Conservation (phyloP, 2,113 vertebrate genomes). For the Pedionomus torquatus region DNA sequence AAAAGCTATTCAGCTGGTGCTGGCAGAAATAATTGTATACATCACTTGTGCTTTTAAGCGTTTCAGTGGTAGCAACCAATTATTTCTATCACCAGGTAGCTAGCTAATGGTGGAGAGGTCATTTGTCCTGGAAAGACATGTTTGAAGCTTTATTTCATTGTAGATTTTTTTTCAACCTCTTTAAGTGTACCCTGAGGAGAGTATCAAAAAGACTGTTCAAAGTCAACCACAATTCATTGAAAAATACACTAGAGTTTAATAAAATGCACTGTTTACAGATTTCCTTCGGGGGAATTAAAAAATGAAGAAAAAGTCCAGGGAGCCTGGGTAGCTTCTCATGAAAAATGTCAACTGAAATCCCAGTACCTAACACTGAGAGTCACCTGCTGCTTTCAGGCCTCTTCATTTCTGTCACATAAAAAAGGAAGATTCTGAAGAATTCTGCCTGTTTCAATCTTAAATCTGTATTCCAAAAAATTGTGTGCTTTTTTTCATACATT, state of each 20-base stretch:
- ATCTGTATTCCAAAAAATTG: background rate
- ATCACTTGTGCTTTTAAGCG: background rate
- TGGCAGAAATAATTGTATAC: slow-evolving; percentile 22
- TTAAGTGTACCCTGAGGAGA: background rate
- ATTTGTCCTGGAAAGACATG: background rate
- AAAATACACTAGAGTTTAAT: background rate
- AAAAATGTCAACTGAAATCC: background rate
- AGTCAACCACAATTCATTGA: background rate
- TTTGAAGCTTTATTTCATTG: background rate
- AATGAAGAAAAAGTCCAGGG: background rate
- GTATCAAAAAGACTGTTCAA: background rate
- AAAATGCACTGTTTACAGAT: background rate
- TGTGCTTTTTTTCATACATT: background rate
- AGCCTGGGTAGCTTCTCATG: background rate
- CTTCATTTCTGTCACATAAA: background rate
- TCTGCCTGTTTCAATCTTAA: background rate
- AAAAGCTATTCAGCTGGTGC: background rate
- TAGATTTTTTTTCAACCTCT: background rate
- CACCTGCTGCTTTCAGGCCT: background rate
- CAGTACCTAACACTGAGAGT: background rate
- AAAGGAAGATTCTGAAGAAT: background rate
- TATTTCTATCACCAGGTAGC: slow-evolving; percentile 27
- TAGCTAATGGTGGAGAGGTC: slow-evolving; percentile 3
- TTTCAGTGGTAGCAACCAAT: slow-evolving; percentile 7
- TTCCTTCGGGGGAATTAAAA: background rate